These are phyloP conservation scores for Pseudolaguvia tuberculata DNA, from an alignment of 2,113 vertebrate species.

Conservation along the genomic window DNA sequence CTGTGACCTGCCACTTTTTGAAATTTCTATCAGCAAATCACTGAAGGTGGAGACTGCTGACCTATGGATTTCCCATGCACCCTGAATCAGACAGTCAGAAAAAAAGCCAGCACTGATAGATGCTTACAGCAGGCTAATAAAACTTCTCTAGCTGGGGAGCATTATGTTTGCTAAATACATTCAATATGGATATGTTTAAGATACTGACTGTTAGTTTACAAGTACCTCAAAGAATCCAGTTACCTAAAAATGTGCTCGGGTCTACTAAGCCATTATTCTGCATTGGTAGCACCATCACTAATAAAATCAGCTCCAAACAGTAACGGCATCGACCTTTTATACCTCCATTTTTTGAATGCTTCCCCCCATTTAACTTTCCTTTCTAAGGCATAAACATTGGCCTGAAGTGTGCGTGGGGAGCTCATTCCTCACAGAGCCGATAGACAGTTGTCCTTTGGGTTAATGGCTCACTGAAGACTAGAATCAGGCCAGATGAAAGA, in stretches of 20 bases:
- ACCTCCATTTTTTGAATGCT: constrained; percentile 40
- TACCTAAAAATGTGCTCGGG: background rate
- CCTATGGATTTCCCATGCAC: constrained; percentile 9
- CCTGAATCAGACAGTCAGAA: background rate
- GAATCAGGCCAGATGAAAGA: constrained; percentile 78
- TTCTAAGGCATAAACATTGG: constrained; percentile 57
- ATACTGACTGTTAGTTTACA: background rate
- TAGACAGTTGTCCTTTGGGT: constrained; percentile 76
- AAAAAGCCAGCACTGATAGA: constrained; percentile 26
- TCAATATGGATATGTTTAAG: background rate
- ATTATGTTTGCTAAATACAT: background rate
- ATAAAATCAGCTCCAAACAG: constrained; percentile 34
- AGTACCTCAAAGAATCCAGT: background rate
- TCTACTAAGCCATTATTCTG: constrained; percentile 6
- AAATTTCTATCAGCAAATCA: constrained; percentile 38
- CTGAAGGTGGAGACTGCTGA: constrained; percentile 24
- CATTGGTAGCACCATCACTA: constrained; percentile 12
- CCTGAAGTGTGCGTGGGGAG: constrained; percentile 57
- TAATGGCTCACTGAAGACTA: constrained; percentile 73
- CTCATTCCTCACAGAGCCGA: constrained; percentile 69
- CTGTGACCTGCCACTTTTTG: constrained; percentile 24
- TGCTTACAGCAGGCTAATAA: constrained; percentile 11
- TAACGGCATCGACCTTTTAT: constrained; percentile 19
- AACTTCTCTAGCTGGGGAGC: background rate
- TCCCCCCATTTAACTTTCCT: constrained; percentile 46